Conservation (phyloP, 2,797 vertebrate species). For the Ctenosaura bakeri region DNA sequence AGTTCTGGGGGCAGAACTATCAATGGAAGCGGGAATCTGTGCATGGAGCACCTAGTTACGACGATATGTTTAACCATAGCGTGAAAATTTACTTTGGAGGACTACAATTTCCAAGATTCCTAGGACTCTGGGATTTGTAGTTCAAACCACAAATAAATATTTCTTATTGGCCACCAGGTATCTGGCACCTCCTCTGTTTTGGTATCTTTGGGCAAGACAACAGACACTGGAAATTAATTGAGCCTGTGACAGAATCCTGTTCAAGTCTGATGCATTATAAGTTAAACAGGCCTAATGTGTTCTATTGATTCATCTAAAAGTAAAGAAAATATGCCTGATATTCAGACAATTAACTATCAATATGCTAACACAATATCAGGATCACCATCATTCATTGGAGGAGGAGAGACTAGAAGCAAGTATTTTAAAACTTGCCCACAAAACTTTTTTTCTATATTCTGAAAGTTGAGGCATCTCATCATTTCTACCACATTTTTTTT, state of each 20-base stretch:
- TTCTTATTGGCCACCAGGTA: not conserved
- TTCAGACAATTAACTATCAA: not conserved
- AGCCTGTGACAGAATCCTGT: not conserved
- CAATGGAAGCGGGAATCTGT: not conserved
- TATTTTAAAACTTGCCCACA: conserved; percentile 41
- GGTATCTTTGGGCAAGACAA: not conserved
- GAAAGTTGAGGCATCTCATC: conserved; percentile 42
- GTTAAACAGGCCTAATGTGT: not conserved
- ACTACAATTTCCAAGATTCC: not conserved
- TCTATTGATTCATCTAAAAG: conserved; percentile 26
- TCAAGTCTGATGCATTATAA: not conserved
- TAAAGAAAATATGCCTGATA: not conserved
- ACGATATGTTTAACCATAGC: not conserved
- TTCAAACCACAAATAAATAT: not conserved
- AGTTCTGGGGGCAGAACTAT: too few species aligned
- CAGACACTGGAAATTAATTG: not conserved
- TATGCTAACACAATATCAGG: not conserved
- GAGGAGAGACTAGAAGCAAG: not conserved
- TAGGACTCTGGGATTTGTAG: not conserved
- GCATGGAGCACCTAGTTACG: not conserved
- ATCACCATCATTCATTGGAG: conserved; percentile 50
- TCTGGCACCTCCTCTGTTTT: not conserved
- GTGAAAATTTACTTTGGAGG: not conserved
- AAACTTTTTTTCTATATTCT: conserved; percentile 32
- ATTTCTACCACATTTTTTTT: conserved; percentile 32